Conservation (phyloP, 2,113 vertebrate genomes). For the Pimephales promelas region DNA sequence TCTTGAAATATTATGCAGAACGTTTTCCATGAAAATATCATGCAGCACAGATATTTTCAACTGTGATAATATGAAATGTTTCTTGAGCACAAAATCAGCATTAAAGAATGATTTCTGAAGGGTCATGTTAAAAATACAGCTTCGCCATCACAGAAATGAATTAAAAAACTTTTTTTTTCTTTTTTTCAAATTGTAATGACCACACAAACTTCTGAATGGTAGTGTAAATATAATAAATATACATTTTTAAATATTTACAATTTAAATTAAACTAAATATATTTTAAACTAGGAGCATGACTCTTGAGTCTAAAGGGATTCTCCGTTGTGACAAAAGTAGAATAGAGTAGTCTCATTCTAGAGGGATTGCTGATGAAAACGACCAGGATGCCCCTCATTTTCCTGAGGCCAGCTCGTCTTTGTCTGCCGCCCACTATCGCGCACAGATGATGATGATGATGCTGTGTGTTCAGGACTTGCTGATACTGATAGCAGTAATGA, state of each 20-base stretch:
- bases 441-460: neutral
- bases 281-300: neutral
- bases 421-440: neutral
- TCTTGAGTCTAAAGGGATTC: neutral
- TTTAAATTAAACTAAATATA: no score
- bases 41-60: no score
- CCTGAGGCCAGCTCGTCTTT: neutral
- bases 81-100: no score
- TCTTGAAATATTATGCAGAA: no score
- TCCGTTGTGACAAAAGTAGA: no score
- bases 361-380: neutral
- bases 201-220: neutral
- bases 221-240: no score
- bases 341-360: neutral
- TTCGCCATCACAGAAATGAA: neutral
- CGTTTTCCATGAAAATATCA: no score
- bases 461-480: conserved; percentile 27
- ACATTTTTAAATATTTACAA: no score
- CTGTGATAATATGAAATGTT: no score
- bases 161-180: no score
- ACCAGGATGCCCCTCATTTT: neutral
- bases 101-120: no score
- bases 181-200: neutral
- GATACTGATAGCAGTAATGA: conserved; percentile 54
- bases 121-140: neutral